Evolutionary conservation across 2,797 vertebrate species (phyloP), one percentile per base, ranked within the genome.

Genomic region (Clarias laeviceps): DNA sequence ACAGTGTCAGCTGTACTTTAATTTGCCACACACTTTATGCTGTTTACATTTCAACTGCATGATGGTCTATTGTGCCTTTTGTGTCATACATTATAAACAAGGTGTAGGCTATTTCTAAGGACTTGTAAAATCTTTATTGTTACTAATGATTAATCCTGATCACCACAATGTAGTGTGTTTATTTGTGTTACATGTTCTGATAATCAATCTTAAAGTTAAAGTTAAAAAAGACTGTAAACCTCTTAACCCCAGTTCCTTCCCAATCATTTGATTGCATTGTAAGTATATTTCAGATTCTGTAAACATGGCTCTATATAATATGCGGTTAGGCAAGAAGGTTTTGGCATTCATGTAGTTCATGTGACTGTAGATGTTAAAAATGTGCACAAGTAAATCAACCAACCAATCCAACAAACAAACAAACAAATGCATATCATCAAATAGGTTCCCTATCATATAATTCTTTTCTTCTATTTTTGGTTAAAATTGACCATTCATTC

Each of bases 11-110:
- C 14, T n/a, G n/a, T n/a, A n/a, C n/a, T n/a, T n/a, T n/a, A n/a
- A n/a, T n/a, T n/a, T 73, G 68, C 45, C 69, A 85, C 45, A 81
- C 37, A 72, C 34, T 24, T 2, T 56, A 80, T 56, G 61, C 76
- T 32, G 29, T n/a, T 62, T 82, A 56, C 18, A 59, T 78, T 73
- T 80, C 14, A 50, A 24, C 22, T 86, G 17, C 83, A 65, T 78
- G 20, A n/a, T 29, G 37, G 5, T 6, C 14, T 11, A 32, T 59
- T 12, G 7, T 34, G 18, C 27, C 50, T 59, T 27, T 22, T 59
- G 15, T 59, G 56, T 6, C 9, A 22, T 56, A 32, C 27, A 2
- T 57, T 77, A 57, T 5, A 77, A 77, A 18, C 56, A 78, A 24
- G 11, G 18, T 15, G 18, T 61, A 45, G 40, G 40, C 40, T 9